Evolutionary conservation across 1,140 invertebrate genomes (phyloP), one percentile per base, ranked within the genome.

Genomic region (Papilio dardanus): DNA sequence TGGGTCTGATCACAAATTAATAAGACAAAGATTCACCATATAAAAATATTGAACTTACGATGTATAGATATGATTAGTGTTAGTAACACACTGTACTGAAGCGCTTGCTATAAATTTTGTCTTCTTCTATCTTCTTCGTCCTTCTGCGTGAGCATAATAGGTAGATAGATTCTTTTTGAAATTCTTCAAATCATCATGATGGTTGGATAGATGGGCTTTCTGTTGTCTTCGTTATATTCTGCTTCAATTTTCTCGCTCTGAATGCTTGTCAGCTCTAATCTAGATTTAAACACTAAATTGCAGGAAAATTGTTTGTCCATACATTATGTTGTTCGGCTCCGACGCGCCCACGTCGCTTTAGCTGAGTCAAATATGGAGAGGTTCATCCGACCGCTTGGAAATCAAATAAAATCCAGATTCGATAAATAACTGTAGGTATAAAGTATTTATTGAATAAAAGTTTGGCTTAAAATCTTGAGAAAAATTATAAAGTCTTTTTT

Each of bases 271-370:
- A 28, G 14, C 30, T 73, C 46, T 73, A 58, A 73, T 73, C 46
- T 73, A 73, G 42, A 73, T 73, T 73, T 73, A 73, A 54, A 73
- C 42, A 73, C 42, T 54, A 73, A 73, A 73, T 73, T 54, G 71
- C 71, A 33, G 8, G 21, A n/a, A 46, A 73, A 73, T 30, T 28
- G 42, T 40, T 71, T 71, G 68, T 46, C 24, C 24, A 24, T 46
- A 16, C 28, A 71, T 54, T 58, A 54, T 73, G 16, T 54, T 46
- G 71, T 73, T 73, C 71, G 31, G 46, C 46, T 73, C 31, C 30
- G 71, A 28, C 12, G 71, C 71, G 42, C 71, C 46, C 19, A 30
- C 42, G 71, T 46, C 16, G 37, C 24, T 24, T 16, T 28, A 73
- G 46, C 31, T 50, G 42, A 33, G 19, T 58, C 42, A 73, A 73